A percentile compares a stretch with the other conserved stretches of the same genome.
Conservation (phyloP, 2,888 invertebrate genomes). For the Diloba caeruleocephala region DNA sequence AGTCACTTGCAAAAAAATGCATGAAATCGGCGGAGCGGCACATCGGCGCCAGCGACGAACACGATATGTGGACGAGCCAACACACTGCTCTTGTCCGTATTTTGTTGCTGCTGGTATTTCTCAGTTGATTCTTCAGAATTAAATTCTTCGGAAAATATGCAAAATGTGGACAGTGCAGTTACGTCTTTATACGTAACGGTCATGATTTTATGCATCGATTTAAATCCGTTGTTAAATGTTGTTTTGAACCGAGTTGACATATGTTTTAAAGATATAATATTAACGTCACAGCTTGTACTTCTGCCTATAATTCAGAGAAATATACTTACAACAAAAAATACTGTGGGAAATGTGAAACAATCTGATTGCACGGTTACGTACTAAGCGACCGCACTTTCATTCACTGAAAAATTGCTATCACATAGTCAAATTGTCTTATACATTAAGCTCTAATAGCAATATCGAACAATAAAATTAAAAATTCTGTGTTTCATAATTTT, state of each 20-base stretch:
- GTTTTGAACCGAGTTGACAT: not conserved
- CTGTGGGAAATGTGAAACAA: too few relatives aligned
- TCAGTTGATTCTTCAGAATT: slow-evolving; percentile 22
- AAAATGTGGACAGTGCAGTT: slow-evolving; percentile 28
- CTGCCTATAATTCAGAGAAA: too few relatives aligned
- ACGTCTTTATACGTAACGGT: slow-evolving; percentile 13
- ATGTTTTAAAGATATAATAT: not conserved
- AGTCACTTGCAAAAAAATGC: slow-evolving; percentile 86
- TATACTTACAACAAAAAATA: too few relatives aligned
- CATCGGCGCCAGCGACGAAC: slow-evolving; percentile 63
- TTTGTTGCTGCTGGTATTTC: slow-evolving; percentile 32
- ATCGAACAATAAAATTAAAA: too few relatives aligned
- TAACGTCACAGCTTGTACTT: too few relatives aligned
- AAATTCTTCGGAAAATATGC: slow-evolving; percentile 17
- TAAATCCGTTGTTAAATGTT: slow-evolving; percentile 16
- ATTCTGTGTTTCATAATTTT: too few relatives aligned
- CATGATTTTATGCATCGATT: slow-evolving; percentile 16
- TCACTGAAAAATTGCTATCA: too few relatives aligned
- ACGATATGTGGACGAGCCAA: slow-evolving; percentile 60
- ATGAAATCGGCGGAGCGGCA: slow-evolving; percentile 83
- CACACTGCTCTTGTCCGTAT: slow-evolving; percentile 42
- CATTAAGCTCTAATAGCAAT: too few relatives aligned
- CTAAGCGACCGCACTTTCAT: too few relatives aligned
- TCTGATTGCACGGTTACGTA: too few relatives aligned
- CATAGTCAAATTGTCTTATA: too few relatives aligned